These are phyloP conservation scores for Cancer borealis DNA, from an alignment of 2,888 invertebrate species.

Conservation along the genomic window DNA sequence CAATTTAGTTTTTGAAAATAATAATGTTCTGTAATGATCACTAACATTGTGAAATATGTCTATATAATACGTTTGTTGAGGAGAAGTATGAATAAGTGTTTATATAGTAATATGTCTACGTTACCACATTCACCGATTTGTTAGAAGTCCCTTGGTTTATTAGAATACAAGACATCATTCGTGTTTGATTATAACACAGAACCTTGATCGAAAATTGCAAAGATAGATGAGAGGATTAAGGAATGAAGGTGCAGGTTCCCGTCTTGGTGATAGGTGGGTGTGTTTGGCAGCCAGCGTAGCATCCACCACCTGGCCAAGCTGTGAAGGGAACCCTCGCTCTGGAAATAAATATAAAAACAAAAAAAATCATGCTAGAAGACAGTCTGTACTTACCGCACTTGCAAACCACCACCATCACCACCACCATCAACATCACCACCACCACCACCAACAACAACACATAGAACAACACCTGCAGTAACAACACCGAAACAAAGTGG, in stretches of 20 bases:
- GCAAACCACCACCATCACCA: neutral
- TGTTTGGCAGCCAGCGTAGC: too few relatives aligned
- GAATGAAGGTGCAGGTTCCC: too few relatives aligned
- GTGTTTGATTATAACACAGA: too few relatives aligned
- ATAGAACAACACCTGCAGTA: neutral
- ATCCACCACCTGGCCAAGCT: too few relatives aligned
- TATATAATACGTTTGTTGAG: neutral
- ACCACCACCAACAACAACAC: neutral
- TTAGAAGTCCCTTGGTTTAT: neutral
- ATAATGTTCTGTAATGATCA: neutral
- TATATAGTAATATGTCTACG: neutral
- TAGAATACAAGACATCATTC: too few relatives aligned
- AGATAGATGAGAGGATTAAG: too few relatives aligned
- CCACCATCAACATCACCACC: neutral
- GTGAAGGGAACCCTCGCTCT: too few relatives aligned
- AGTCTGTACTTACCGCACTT: too few relatives aligned
- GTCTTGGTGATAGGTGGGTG: too few relatives aligned
- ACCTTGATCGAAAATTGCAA: too few relatives aligned
- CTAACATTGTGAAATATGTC: neutral
- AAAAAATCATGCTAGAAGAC: too few relatives aligned
- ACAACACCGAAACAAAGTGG: neutral
- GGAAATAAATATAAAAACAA: too few relatives aligned
- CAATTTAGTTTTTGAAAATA: neutral
- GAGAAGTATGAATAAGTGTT: neutral
- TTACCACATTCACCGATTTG: neutral